Evolutionary conservation across 2,797 vertebrate species (phyloP).

Genomic region (Lates japonicus): DNA sequence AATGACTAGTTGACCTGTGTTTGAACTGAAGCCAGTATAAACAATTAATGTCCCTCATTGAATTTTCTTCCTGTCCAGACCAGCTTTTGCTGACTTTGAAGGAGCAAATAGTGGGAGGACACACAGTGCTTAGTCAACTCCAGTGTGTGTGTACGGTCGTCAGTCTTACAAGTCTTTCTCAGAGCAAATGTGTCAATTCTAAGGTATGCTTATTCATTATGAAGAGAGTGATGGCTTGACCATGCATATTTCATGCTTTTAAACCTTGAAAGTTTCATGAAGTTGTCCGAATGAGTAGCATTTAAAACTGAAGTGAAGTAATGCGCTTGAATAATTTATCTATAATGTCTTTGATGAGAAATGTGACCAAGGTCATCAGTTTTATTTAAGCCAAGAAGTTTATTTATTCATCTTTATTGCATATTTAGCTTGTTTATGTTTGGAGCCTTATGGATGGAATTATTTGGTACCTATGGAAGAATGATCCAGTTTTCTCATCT

Average conservation of each 20-base stretch:
- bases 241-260: constrained; percentile 83
- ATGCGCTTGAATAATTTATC: constrained; percentile 86
- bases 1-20: constrained; percentile 43
- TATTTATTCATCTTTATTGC: constrained; percentile 59
- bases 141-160: constrained; percentile 8
- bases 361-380: constrained; percentile 77
- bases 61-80: constrained; percentile 38
- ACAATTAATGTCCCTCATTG: constrained; percentile 43
- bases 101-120: constrained; percentile 48
- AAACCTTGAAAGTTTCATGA: constrained; percentile 87
- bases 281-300: constrained; percentile 87
- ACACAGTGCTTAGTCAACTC: constrained; percentile 65
- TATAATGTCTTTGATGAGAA: constrained; percentile 81
- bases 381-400: constrained; percentile 55
- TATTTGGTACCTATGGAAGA: constrained; percentile 16
- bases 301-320: constrained; percentile 83
- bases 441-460: constrained; percentile 3
- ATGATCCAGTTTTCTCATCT: constrained; percentile 7
- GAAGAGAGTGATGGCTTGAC: constrained; percentile 78
- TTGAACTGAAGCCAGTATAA: constrained; percentile 52
- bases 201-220: constrained; percentile 86
- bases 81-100: constrained; percentile 67
- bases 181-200: constrained; percentile 80
- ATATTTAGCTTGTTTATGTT: constrained; percentile 40
- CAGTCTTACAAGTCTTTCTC: constrained; percentile 56